phyloP scores from a whole-genome alignment of 2,113 vertebrate genomes.

The Megalops atlanticus region DNA sequence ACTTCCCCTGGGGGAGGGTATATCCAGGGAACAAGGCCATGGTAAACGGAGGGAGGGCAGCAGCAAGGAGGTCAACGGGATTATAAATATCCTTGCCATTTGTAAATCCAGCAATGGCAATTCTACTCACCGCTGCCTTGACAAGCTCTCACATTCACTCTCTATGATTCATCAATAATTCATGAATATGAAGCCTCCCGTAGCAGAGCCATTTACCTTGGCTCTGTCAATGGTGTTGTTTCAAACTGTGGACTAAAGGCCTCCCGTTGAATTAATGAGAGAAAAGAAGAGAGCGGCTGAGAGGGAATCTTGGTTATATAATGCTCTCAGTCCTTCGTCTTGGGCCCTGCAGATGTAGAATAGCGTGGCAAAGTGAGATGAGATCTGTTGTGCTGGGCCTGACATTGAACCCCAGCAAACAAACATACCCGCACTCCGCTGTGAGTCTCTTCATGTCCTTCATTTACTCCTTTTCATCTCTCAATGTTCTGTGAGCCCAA shows the following conservation, averaged over 20 bases:
- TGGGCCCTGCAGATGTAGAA: neutral
- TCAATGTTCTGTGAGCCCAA: neutral
- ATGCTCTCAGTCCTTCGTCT: neutral
- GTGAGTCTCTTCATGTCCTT: too few relatives aligned
- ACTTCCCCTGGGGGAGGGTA: neutral
- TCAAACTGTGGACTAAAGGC: neutral
- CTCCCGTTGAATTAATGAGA: neutral
- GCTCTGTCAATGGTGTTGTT: neutral
- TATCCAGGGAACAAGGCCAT: neutral
- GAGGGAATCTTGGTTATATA: neutral
- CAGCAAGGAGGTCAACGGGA: neutral
- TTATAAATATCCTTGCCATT: conserved; percentile 12
- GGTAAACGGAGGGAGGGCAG: neutral
- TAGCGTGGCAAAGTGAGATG: neutral
- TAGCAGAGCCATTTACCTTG: conserved; percentile 10
- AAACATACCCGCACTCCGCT: neutral
- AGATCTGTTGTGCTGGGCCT: neutral
- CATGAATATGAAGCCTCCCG: conserved; percentile 3
- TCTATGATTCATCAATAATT: conserved; percentile 5
- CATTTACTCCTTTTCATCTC: too few relatives aligned
- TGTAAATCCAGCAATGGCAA: neutral
- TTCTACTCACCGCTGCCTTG: neutral
- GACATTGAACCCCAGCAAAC: neutral
- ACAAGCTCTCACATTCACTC: conserved; percentile 5
- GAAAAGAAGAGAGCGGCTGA: neutral